A percentile compares a stretch with the other conserved stretches of the same genome.
Evolutionary conservation across 2,888 invertebrate genomes (phyloP).

Genomic region (Andrena minutula): DNA sequence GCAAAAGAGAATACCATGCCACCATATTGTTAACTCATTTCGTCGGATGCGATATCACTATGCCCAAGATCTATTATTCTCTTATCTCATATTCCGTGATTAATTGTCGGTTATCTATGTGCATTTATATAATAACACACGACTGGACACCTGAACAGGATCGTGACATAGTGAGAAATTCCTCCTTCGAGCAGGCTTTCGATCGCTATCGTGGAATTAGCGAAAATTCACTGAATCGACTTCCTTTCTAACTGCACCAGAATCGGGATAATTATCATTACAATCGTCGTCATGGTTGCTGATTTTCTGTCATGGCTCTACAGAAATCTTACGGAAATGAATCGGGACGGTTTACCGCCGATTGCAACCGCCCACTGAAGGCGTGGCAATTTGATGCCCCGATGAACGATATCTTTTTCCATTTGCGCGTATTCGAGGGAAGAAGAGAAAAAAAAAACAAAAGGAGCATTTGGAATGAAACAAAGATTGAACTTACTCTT

Average conservation of each 20-base stretch:
- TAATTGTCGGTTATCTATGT: conserved; percentile 22
- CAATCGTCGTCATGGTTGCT: conserved; percentile 78
- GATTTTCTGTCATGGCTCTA: conserved; percentile 79
- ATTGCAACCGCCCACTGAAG: conserved; percentile 71
- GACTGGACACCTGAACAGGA: not conserved
- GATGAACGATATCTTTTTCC: not conserved
- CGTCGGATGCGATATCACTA: not conserved
- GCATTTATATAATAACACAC: conserved; percentile 29
- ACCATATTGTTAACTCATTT: conserved; percentile 24
- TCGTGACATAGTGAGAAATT: not conserved
- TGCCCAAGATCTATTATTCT: not conserved
- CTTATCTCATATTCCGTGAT: conserved; percentile 28
- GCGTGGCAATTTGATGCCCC: conserved; percentile 53
- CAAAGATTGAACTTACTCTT: conserved; percentile 76
- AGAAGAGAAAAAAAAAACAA: not conserved
- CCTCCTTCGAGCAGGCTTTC: not conserved
- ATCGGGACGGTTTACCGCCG: conserved; percentile 78
- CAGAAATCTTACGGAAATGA: conserved; percentile 73
- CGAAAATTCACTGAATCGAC: conserved; percentile 40
- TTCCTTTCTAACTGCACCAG: conserved; percentile 48
- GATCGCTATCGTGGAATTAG: not conserved
- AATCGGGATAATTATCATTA: conserved; percentile 55
- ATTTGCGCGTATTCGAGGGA: not conserved
- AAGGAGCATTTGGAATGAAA: not conserved
- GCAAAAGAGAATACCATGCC: not conserved